Evolutionary conservation across 2,113 vertebrate genomes (phyloP), one percentile per base, ranked within the genome.

Genomic region (Ochotona princeps): DNA sequence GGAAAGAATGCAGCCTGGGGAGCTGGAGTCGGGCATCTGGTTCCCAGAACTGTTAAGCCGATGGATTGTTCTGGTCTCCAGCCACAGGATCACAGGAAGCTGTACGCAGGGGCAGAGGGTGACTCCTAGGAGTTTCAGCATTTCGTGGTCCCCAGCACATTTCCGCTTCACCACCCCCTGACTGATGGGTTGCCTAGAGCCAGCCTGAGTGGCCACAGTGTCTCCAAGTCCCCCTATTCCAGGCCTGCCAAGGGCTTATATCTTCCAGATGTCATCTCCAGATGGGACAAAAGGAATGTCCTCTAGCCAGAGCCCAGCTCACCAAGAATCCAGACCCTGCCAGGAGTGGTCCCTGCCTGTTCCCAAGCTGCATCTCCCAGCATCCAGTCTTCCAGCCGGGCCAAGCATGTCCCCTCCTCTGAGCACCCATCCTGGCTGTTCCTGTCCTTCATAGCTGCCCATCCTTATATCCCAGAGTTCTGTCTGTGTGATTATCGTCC

Each of bases 71-170:
- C 6, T 69, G 2, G 17, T 30, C n/a, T 32, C 20, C 12, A 17
- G 54, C 54, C 54, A 28, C 79, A 12, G 8, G 12, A 12, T 21
- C 32, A 51, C 7, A 54, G 67, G 49, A 5, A 21, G 30, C 70
- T 30, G 21, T 49, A 44, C 3, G 69, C 35, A 7, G 8, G 54
- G 2, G 23, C 17, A 51, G 9, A 2, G 18, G 5, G 25, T 20
- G 13, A 5, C 25, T n/a, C 15, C 67, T 60, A 0, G 5, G 38
- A 61, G 69, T n/a, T n/a, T 38, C 80, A 5, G 20, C 21, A 10
- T 26, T 0, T 0, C 9, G 60, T 21, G 13, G 0, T 25, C 66
- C 57, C n/a, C 0, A 13, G 7, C 11, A 21, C 2, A 7, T 4
- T 9, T n/a, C n/a, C 18, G 30, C 70, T 60, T 47, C 25, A 25